Evolutionary conservation across 2,888 invertebrate species (phyloP).

Genomic region (Drosophila prolongata): DNA sequence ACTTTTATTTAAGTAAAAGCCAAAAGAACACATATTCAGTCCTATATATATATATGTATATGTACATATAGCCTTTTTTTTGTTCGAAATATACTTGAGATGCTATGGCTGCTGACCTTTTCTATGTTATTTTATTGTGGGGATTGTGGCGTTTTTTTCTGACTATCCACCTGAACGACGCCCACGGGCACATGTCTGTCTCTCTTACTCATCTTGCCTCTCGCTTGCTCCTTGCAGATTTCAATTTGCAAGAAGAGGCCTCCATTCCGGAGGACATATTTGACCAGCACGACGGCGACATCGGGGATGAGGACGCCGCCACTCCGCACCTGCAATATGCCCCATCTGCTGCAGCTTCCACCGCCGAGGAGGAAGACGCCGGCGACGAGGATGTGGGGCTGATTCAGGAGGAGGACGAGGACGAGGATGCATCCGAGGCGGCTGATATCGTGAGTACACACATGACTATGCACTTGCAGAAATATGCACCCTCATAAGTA

Average conservation of each 20-base stretch:
- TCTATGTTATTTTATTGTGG: constrained; percentile 18
- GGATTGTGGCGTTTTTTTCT: constrained; percentile 11
- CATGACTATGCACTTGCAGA: constrained; percentile 10
- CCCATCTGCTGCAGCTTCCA: constrained; percentile 32
- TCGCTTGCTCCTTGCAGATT: constrained; percentile 65
- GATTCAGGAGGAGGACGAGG: constrained; percentile 17
- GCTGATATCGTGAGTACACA: constrained; percentile 78
- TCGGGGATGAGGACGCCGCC: constrained; percentile 53
- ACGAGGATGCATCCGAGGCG: constrained; percentile 63
- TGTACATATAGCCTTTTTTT: constrained; percentile 5
- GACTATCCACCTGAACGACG: constrained; percentile 22
- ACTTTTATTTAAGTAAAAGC: constrained; percentile 59
- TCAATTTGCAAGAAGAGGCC: constrained; percentile 81
- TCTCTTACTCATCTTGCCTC: background rate
- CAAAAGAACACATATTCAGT: constrained; percentile 15
- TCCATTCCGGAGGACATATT: constrained; percentile 82
- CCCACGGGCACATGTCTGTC: background rate
- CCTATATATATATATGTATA: background rate
- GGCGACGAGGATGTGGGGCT: constrained; percentile 17
- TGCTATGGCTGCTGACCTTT: constrained; percentile 35
- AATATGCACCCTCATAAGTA: background rate
- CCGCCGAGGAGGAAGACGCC: constrained; percentile 46
- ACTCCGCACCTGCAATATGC: constrained; percentile 65
- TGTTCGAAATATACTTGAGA: constrained; percentile 35
- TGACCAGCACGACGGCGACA: constrained; percentile 75